Evolutionary conservation across 1,140 invertebrate species (phyloP), one percentile per base, ranked within the genome.

Genomic region (Acromyrmex echinatior): DNA sequence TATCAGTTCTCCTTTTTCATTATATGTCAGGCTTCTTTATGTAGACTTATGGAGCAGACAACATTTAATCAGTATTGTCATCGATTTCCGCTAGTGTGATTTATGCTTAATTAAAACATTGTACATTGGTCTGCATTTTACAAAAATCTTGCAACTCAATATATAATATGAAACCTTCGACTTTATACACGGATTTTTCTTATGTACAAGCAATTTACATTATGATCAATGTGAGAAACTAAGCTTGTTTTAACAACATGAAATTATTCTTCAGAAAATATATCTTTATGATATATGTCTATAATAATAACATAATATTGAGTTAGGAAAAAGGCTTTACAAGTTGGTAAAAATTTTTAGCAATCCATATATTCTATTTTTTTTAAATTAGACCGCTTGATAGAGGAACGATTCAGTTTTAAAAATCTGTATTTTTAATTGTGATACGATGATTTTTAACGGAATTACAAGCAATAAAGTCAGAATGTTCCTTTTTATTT

Each of bases 11-110:
- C 9, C 16, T 21, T 53, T 51, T 63, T 79, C 25, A 79, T 86
- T 77, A 86, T 21, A 76, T 62, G 18, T 58, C 39, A 86, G 56
- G 28, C 51, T 88, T 88, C 74, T 88, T 79, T 39, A 39, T 66
- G 6, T 79, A 53, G 31, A 28, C 35, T 86, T 51, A 79, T 76
- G 18, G 14, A 78, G 68, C 60, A 71, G 39, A 76, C 39, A 28
- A 76, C 28, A 28, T 79, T 77, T 39, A 78, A 39, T 51, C 62
- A 62, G 80, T 89, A 87, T 89, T 87, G 85, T 90, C 88, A 85
- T 89, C 66, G 49, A 71, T 58, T 71, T 81, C 66, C 18, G 35
- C 21, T 81, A 25, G 16, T 62, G 62, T 21, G 9, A 81, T 58
- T 49, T 49, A 62, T 21, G 16, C 39, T 65, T 63, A 62, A 62